Base-by-base conservation (phyloP, 2,113 vertebrate species). In the Atherinomorus stipes region DNA sequence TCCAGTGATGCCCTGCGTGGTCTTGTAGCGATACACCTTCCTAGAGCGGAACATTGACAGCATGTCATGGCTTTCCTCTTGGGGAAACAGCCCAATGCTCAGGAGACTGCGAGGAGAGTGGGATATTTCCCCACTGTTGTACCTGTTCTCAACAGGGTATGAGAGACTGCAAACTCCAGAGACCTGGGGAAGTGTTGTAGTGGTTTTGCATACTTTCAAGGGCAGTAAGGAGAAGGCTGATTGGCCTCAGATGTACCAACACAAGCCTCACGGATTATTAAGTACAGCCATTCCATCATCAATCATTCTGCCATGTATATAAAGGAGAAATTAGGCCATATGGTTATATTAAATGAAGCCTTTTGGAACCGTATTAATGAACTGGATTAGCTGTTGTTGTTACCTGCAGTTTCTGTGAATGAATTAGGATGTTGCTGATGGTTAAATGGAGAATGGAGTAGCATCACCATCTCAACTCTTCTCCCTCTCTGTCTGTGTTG, bases 181-280 rank as follows among this genome's bases (percentile, higher is more conserved):
- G 31, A 78, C 49, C 51, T 5, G 51, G 28, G 19, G 45, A 59
- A 63, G 56, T 34, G 2, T 7, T 37, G 11, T 12, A 62, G 54
- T 11, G 31, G 53, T 44, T 59, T 26, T 54, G 71, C 74, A 45
- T 71, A 67, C 23, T 74, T 85, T 81, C 90, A 89, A 91, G 86
- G 90, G 69, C 75, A 71, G 64, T 49, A 51, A 50, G 45, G 54
- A 50, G 50, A 78, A 47, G 65, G 53, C 59, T 68, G 76, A 81
- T 60, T 85, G 72, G 66, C 7, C 66, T 79, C 42, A 62, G 61
- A 64, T 54, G 26, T 59, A 40, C 34, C 2, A 59, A 65, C 63
- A 21, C 23, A 34, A 34, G 31, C 31, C 5, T 34, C 31, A 53
- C 51, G 60, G 38, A 76, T 25, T 67, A 71, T 81, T 77, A 71